phyloP scores from a whole-genome alignment of 2,797 vertebrate genomes.

The Ctenochaetus hawaiiensis region DNA sequence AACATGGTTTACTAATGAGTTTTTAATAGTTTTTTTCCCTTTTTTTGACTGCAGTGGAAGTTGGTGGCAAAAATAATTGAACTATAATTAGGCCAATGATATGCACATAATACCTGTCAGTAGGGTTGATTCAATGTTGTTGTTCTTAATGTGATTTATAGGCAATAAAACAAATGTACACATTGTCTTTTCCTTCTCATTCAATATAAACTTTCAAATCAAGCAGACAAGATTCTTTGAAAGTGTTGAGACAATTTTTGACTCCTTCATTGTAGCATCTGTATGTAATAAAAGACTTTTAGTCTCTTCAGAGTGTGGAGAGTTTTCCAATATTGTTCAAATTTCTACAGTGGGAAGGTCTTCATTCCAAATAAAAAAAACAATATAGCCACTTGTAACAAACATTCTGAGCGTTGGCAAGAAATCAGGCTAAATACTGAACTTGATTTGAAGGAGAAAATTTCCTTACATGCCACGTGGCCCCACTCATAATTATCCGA shows the following conservation, averaged over 20 bases:
- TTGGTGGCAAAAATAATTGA: background rate
- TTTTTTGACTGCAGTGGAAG: background rate
- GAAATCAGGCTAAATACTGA: conserved; percentile 66
- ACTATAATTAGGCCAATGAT: background rate
- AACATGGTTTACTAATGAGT: background rate
- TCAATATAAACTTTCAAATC: background rate
- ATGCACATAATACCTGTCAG: background rate
- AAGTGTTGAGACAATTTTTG: background rate
- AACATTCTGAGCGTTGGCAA: conserved; percentile 26
- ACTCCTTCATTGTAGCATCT: background rate
- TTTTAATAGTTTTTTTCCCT: background rate
- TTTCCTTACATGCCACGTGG: conserved; percentile 65
- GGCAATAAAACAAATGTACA: too few relatives aligned
- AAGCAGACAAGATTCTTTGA: background rate
- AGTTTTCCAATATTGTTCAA: conserved; percentile 9
- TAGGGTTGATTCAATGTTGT: background rate
- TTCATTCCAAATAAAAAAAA: conserved; percentile 13
- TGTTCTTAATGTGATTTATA: too few relatives aligned
- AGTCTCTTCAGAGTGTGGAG: conserved; percentile 1
- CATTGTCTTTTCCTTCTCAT: too few relatives aligned
- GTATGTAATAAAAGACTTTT: background rate
- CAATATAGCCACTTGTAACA: conserved; percentile 9
- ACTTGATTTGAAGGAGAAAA: conserved; percentile 76
- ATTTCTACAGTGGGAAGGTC: conserved; percentile 16
- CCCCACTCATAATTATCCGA: conserved; percentile 81